Base-by-base conservation (phyloP, 37 sponge, comb jelly and placozoan species). In the Geodia barretti region DNA sequence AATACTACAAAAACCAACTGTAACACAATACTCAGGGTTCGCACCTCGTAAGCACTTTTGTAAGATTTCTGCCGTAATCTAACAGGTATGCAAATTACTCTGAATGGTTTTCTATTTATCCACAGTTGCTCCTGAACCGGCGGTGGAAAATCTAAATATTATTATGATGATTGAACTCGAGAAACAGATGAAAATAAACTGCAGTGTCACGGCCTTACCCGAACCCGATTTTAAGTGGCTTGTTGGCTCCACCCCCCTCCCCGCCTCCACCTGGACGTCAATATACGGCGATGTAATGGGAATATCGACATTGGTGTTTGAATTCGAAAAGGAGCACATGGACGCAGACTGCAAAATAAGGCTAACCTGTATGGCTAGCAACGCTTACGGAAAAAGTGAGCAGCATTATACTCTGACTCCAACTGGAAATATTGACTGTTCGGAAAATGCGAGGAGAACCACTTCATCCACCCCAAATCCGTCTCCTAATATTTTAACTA, bases 101-200 rank as follows among this genome's bases (percentile, higher is more conserved):
- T n/a, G n/a, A n/a, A n/a, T n/a, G n/a, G n/a, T n/a, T n/a, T 69
- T 69, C 35, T 69, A 35, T 65, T 29, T 30, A 30, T 29, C 66
- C 20, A 5, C 17, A 70, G 71, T 36, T 70, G 36, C 71, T 36
- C 71, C 71, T 20, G n/a, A 70, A 39, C 71, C 71, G 8, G 25
- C 71, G 25, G 35, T 37, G 39, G 25, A 70, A 33, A 36, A 1
- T 21, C 41, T 36, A 30, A 68, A 68, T 68, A 20, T 2, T 32
- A 68, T 33, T 1, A 33, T 68, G 20, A 33, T 33, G 25, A n/a
- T n/a, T n/a, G n/a, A n/a, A n/a, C 35, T 59, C 20, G 60, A 58
- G 21, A 23, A 75, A 0, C 60, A 59, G 0, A 60, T 59, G 1
- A 59, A 31, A 0, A 39, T 75, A 4, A 54, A 75, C 76, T 75